Base-by-base conservation (phyloP, 2,797 vertebrate species). In the Acrossocheilus wenchowensis region DNA sequence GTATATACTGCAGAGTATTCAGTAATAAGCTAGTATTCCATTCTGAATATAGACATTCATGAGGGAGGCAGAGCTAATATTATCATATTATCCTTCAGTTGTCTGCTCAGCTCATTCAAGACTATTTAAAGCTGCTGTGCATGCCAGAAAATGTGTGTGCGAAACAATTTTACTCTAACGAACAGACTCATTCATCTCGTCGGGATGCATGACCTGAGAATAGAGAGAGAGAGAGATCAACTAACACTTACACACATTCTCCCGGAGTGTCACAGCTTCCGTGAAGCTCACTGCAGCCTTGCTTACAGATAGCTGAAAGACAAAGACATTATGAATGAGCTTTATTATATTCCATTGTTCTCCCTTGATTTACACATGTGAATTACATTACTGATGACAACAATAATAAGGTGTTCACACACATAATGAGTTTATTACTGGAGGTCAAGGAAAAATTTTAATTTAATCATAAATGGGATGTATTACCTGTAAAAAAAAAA, bases 201-300 rank as follows among this genome's bases (percentile, higher is more conserved):
- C n/a, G 6, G 45, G 62, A 68, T 26, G 54, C 71, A 69, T 54
- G 74, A 73, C 23, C 19, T 43, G 74, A 68, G 80, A 86, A 54
- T 30, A 78, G 34, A 82, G 4, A 54, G 41, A 69, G 71, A 80
- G 52, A 23, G 52, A 83, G 43, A 85, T 4, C 21, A 43, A n/a
- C 7, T n/a, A 5, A 72, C 72, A 95, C 98, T 97, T 94, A 99
- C 98, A 92, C 96, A 97, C 98, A 99, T 69, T 97, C 96, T 81
- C 97, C 97, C 0, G 98, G 98, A 74, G 87, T 82, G 0, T 77
- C 87, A 88, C 98, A 99, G 6, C 88, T 93, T 66, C 97, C 98
- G 4, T 98, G 97, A 81, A 95, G 91, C 77, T 96, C 92, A 91
- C 96, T 97, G 92, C 98, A 99, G 83, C 98, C 98, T 89, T 97